Evolutionary conservation across 2,113 vertebrate genomes (phyloP).

Genomic region (Salvelinus alpinus): DNA sequence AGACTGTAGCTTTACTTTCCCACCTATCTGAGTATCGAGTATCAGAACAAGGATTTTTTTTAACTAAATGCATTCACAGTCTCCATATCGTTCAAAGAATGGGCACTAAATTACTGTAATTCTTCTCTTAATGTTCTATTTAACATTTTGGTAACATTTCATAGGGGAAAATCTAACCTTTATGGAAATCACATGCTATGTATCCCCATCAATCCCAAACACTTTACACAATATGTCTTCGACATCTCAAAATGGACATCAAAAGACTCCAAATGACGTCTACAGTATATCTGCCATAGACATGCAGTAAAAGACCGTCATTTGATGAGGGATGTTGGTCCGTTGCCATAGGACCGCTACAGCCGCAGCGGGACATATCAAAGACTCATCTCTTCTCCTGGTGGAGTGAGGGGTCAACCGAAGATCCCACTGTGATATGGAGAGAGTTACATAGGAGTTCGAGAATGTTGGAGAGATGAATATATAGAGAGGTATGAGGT

Average conservation of each 20-base stretch:
- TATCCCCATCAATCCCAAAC: not conserved
- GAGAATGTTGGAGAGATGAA: too few species aligned
- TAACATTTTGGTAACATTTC: not conserved
- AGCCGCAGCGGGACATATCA: not conserved
- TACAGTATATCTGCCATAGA: not conserved
- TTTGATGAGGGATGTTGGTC: not conserved
- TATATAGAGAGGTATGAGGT: too few species aligned
- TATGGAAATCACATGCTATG: not conserved
- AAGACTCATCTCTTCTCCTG: not conserved
- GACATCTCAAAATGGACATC: not conserved
- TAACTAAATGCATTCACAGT: not conserved
- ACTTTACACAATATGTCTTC: not conserved
- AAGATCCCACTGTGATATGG: not conserved
- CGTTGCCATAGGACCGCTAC: not conserved
- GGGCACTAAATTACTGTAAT: not conserved
- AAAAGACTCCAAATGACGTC: not conserved
- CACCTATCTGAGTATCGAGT: too few species aligned
- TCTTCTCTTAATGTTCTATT: not conserved
- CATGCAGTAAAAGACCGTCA: not conserved
- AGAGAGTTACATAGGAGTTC: not conserved
- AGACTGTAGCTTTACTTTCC: too few species aligned
- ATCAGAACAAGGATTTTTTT: too few species aligned
- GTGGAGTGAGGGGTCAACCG: not conserved
- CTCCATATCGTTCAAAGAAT: not conserved
- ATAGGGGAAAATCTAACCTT: not conserved